Percentiles rank a stretch among this genome's conserved stretches.
These are phyloP conservation scores for Gila orcuttii DNA, from an alignment of 2,113 vertebrate genomes.

Conservation along the genomic window DNA sequence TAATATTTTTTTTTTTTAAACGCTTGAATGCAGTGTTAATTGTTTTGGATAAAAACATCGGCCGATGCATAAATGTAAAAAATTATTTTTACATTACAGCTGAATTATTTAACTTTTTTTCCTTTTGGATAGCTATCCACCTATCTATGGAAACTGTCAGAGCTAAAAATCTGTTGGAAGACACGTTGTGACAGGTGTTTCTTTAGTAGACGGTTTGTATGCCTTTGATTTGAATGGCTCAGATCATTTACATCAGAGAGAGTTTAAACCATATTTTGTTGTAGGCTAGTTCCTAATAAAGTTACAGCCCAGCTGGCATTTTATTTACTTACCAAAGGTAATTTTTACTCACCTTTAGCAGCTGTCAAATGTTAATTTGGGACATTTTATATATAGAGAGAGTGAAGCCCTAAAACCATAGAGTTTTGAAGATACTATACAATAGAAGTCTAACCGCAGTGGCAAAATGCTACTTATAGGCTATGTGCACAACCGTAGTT, in stretches of 20 bases:
- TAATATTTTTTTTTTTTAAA: no score
- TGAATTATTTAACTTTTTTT: background rate
- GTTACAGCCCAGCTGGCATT: background rate
- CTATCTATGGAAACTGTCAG: background rate
- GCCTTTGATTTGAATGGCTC: conserved; percentile 6
- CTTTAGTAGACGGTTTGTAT: background rate
- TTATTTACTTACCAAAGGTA: background rate
- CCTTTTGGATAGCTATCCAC: no score
- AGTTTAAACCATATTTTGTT: background rate
- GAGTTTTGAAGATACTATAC: background rate
- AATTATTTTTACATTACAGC: background rate
- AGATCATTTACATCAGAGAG: background rate
- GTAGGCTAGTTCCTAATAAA: background rate
- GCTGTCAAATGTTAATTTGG: background rate
- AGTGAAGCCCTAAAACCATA: background rate
- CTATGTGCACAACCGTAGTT: no score
- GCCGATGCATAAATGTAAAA: background rate
- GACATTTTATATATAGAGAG: background rate
- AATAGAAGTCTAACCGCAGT: background rate
- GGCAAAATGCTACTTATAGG: background rate
- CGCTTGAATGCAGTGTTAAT: background rate
- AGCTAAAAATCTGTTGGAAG: conserved; percentile 24
- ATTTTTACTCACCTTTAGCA: background rate
- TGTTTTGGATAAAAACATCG: no score
- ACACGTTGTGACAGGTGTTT: background rate